Percentiles rank a stretch among this genome's conserved stretches.
These are phyloP conservation scores for Peromyscus maniculatus DNA, from an alignment of 2,113 vertebrate species.

Conservation along the genomic window DNA sequence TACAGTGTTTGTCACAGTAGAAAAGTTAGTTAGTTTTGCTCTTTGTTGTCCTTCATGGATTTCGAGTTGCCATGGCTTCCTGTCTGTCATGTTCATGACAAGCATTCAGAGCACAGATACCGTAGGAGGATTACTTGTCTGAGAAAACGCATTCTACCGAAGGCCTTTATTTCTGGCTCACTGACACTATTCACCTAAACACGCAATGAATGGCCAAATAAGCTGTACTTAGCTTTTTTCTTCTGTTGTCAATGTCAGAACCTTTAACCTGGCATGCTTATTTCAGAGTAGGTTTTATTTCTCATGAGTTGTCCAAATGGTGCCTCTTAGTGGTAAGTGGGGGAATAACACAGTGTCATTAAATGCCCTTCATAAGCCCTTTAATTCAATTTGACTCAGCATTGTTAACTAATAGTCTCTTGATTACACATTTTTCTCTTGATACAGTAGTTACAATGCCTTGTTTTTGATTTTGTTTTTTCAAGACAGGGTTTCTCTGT, in stretches of 20 bases:
- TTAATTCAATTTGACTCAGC: not conserved
- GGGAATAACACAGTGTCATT: not conserved
- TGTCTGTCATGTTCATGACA: slow-evolving; percentile 64
- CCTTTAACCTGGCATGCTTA: slow-evolving; percentile 29
- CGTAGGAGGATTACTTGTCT: slow-evolving; percentile 39
- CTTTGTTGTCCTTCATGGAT: slow-evolving; percentile 40
- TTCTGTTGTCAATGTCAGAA: slow-evolving; percentile 48
- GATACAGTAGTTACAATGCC: not conserved
- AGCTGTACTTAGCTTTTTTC: slow-evolving; percentile 29
- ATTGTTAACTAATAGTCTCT: not conserved
- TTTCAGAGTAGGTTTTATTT: not conserved
- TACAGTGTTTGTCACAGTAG: not conserved
- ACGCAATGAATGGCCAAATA: slow-evolving; percentile 51
- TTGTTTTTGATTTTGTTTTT: not conserved
- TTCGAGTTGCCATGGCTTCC: slow-evolving; percentile 68
- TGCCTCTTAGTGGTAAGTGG: not conserved
- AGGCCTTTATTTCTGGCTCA: slow-evolving; percentile 65
- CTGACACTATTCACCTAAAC: slow-evolving; percentile 53
- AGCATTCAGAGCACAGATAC: slow-evolving; percentile 54
- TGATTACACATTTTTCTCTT: not conserved
- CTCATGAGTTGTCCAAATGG: slow-evolving; percentile 13
- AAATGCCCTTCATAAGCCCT: not conserved
- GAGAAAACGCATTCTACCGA: slow-evolving; percentile 22
- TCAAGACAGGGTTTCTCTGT: too few relatives aligned
- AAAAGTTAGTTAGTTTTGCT: slow-evolving; percentile 11